A percentile compares a stretch with the other conserved stretches of the same genome.
phyloP scores from a whole-genome alignment of 2,888 invertebrate species.

The Notodonta ziczac region DNA sequence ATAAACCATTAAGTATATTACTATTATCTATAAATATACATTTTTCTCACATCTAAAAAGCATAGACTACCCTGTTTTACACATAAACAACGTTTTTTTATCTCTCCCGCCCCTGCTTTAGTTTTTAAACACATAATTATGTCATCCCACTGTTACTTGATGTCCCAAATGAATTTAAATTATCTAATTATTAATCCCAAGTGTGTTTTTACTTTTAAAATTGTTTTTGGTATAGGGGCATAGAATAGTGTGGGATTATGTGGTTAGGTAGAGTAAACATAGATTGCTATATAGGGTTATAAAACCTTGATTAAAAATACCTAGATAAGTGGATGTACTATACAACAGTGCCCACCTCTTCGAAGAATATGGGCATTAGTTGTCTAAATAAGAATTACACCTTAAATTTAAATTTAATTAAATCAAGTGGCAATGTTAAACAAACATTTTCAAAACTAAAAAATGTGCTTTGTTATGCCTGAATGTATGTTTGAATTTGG shows the following conservation, averaged over 20 bases:
- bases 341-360: no score
- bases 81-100: slow-evolving; percentile 49
- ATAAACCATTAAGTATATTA: no score
- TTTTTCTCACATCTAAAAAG: slow-evolving; percentile 26
- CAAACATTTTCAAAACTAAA: no score
- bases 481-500: no score
- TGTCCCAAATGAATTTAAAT: slow-evolving; percentile 62
- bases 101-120: slow-evolving; percentile 28
- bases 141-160: slow-evolving; percentile 59
- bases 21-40: no score
- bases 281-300: background rate
- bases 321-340: no score
- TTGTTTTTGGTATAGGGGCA: background rate
- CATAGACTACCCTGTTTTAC: slow-evolving; percentile 30
- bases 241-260: background rate
- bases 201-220: slow-evolving; percentile 40
- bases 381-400: no score
- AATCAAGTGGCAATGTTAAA: no score
- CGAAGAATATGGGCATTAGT: no score
- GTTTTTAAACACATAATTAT: slow-evolving; percentile 55
- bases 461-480: no score
- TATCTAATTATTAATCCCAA: slow-evolving; percentile 58
- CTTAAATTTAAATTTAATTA: no score
- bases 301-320: no score
- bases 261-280: background rate